Conservation (phyloP, 2,888 invertebrate species). For the Notocelia uddmanniana region DNA sequence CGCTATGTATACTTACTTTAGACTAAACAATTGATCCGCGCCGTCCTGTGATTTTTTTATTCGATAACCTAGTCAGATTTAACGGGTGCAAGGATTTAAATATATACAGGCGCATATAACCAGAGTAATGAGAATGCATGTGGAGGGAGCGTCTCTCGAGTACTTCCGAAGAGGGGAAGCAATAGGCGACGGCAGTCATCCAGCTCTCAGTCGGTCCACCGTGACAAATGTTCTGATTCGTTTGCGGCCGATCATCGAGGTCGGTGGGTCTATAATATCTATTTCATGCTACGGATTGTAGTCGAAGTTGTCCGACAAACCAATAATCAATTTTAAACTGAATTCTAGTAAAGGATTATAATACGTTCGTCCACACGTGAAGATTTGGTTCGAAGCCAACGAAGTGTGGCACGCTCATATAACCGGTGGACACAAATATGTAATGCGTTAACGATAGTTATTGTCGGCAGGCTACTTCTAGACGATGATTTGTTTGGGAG, state of each 20-base stretch:
- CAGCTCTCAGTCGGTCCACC: background rate
- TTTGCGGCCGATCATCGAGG: background rate
- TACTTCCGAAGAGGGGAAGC: background rate
- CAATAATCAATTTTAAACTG: background rate
- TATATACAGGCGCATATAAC: constrained; percentile 15
- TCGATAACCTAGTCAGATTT: background rate
- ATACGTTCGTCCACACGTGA: background rate
- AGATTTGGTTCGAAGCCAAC: background rate
- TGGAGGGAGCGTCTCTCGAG: background rate
- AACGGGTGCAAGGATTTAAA: constrained; percentile 9
- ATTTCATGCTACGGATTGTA: background rate
- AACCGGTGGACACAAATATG: background rate
- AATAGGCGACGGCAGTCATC: background rate
- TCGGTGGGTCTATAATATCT: background rate
- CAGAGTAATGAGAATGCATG: constrained; percentile 11
- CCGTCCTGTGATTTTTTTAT: background rate
- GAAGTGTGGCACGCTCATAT: background rate
- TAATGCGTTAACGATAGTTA: background rate
- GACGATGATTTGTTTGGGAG: background rate
- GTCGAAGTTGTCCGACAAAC: background rate
- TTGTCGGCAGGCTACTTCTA: background rate
- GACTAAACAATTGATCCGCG: background rate
- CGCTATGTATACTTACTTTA: background rate
- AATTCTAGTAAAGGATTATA: background rate
- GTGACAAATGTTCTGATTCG: background rate